Evolutionary conservation across 2,888 invertebrate genomes (phyloP), one percentile per base, ranked within the genome.

Genomic region (Trichopria drosophilae): DNA sequence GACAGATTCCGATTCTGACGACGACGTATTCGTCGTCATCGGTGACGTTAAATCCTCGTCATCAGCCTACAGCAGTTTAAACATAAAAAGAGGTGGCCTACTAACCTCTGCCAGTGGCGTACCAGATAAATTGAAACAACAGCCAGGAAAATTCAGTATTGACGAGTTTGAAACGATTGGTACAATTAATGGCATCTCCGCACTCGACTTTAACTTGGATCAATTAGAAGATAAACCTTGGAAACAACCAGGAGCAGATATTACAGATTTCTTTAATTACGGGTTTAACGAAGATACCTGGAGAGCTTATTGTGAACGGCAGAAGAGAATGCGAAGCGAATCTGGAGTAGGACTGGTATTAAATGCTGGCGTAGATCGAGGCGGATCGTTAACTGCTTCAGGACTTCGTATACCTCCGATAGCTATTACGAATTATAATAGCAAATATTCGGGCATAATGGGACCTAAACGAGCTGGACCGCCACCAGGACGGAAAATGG

Each of bases 281-380:
- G 99, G 99, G 0, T 99, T 99, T 75, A 98, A 92, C 66, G 99
- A 99, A 77, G 96, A 97, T 62, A 94, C 97, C 0, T 99, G 99
- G 98, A 86, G 91, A 57, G 88, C 92, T 4, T 99, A 99, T 77
- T 98, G 97, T 76, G 97, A 98, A 70, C 80, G 90, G 6, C 93
- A 92, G 72, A 88, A 90, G 67, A 81, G 89, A 62, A 86, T 91
- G 81, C 81, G 92, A 31, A 83, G 84, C 63, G 92, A 93, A 73
- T 88, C 91, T 12, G 92, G 92, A 6, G 87, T 87, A 1, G 88
- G 89, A 1, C 72, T 91, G 58, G 78, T 80, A 20, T 75, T 80
- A 42, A 76, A 72, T 26, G 64, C 71, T 1, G 66, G 69, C 1
- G 60, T 65, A 1, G 67, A 71, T 6, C 70, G 70, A 1, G 60